A percentile compares a stretch with the other conserved stretches of the same genome.
phyloP scores from a whole-genome alignment of 2,888 invertebrate genomes.

The Morinoia aosen region DNA sequence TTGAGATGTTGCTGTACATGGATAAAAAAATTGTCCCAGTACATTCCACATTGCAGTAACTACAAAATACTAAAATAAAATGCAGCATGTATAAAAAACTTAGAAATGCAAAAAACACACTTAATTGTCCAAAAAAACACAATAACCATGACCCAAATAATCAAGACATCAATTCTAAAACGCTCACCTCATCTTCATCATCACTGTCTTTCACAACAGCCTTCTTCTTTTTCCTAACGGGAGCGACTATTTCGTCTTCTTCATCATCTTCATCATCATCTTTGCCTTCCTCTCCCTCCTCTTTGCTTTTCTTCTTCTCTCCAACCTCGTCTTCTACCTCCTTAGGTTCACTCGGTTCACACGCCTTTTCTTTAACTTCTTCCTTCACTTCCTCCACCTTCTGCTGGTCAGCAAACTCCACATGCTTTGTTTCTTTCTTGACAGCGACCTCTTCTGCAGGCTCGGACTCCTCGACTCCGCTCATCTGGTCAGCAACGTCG shows the following conservation, averaged over 20 bases:
- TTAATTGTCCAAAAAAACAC: neutral
- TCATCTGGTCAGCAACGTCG: slow-evolving; percentile 44
- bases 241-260: slow-evolving; percentile 61
- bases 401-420: slow-evolving; percentile 13
- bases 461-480: slow-evolving; percentile 52
- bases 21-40: no score
- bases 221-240: slow-evolving; percentile 63
- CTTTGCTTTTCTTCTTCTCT: slow-evolving; percentile 52
- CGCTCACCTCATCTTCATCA: slow-evolving; percentile 54
- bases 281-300: slow-evolving; percentile 1
- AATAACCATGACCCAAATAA: neutral
- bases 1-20: no score
- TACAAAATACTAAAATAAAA: no score
- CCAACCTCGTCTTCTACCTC: slow-evolving; percentile 57
- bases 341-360: neutral
- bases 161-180: neutral
- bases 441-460: slow-evolving; percentile 5
- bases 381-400: slow-evolving; percentile 57
- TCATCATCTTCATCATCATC: slow-evolving; percentile 53
- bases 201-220: slow-evolving; percentile 58
- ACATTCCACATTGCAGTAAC: no score
- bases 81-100: no score
- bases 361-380: slow-evolving; percentile 55
- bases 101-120: no score
- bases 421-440: slow-evolving; percentile 55